Base-by-base conservation (phyloP, 2,113 vertebrate genomes). In the Microcebus ravelobensis region DNA sequence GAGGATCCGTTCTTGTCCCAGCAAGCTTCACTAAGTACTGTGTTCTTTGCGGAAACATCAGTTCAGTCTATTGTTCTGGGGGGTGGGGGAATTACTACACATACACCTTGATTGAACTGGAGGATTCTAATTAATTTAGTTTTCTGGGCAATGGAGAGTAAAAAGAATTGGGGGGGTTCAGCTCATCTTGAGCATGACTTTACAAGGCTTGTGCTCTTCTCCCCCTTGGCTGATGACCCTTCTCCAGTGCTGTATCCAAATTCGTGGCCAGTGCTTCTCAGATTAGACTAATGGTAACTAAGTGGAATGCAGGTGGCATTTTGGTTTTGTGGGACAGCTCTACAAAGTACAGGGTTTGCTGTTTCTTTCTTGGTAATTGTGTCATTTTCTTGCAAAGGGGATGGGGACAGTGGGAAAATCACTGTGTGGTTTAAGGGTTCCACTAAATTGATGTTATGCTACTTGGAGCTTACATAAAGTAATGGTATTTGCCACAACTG, bases 81-180 rank as follows among this genome's bases (percentile, higher is more conserved):
- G 42, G 20, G 42, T 17, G 39, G 36, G 39, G 11, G 52, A 55
- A 63, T 81, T 83, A 74, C 79, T 77, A 59, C 76, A 81, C 36
- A 68, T 88, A 91, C 96, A 83, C 84, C 87, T 94, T 93, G 89
- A 95, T 94, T 94, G 96, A 93, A 59, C 86, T 82, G 34, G 85
- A 57, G 80, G 61, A 68, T 86, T 92, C 94, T 97, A 95, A 96
- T 96, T 88, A 91, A 94, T 85, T 97, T 91, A 7, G 39, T 81
- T 87, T 97, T 91, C 91, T 91, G 74, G 52, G 82, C 87, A 87
- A 96, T 80, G 48, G 31, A 71, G 31, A 36, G 31, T 73, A 71
- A 89, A 88, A 79, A 39, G 42, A 15, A 7, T 68, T 39, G 63
- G 11, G 27, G 42, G 82, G 82, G 39, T 86, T 94, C 59, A 36